These are phyloP conservation scores for Sisyra nigra DNA, from an alignment of 2,888 invertebrate species.

Conservation along the genomic window DNA sequence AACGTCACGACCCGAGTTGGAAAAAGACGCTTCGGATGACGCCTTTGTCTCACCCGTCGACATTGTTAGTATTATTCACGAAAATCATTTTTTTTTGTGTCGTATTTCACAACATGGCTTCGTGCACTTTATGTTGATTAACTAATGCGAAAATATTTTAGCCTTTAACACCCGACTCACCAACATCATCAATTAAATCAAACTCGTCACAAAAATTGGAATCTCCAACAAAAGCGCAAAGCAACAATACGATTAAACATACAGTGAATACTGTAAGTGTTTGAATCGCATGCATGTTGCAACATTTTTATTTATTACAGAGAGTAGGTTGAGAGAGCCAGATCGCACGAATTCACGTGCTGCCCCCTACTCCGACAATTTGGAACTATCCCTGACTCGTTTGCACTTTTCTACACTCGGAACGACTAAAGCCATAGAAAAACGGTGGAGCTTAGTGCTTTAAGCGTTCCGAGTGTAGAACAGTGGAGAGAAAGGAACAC, in stretches of 20 bases:
- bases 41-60: constrained; percentile 14
- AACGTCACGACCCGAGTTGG: background rate
- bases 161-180: constrained; percentile 9
- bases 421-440: no score
- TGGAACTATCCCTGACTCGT: no score
- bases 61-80: constrained; percentile 1
- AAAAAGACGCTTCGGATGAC: constrained; percentile 3
- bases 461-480: no score
- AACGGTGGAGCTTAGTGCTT: no score
- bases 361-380: background rate
- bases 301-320: background rate
- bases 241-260: constrained; percentile 14
- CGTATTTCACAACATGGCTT: no score
- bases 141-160: constrained; percentile 10
- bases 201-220: constrained; percentile 5
- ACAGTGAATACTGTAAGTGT: constrained; percentile 23
- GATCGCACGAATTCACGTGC: no score
- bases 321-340: no score
- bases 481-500: no score
- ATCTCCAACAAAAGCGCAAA: constrained; percentile 6
- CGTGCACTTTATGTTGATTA: no score
- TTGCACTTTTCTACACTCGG: no score
- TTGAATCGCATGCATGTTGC: no score
- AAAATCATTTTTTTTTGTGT: constrained; percentile 13
- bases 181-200: constrained; percentile 9